Evolutionary conservation across 2,888 invertebrate species (phyloP).

Genomic region (Athripsodes cinereus): DNA sequence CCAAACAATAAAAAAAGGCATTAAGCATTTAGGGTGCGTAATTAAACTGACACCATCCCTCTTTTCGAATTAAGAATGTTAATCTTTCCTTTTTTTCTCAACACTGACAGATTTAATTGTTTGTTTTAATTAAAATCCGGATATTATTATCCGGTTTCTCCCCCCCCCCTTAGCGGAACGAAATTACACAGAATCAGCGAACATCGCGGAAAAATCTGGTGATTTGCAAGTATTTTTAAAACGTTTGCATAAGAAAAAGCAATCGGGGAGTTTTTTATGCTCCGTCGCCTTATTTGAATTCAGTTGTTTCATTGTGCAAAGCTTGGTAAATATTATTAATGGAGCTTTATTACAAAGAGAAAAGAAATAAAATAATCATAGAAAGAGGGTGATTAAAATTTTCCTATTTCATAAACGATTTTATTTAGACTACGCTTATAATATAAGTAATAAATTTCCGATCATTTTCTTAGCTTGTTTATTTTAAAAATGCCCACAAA

Average conservation of each 20-base stretch:
- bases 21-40: slow-evolving; percentile 24
- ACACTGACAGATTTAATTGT: slow-evolving; percentile 26
- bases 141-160: slow-evolving; percentile 5
- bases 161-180: slow-evolving; percentile 9
- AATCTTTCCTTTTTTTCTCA: slow-evolving; percentile 23
- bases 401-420: no score
- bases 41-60: slow-evolving; percentile 26
- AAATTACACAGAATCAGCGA: slow-evolving; percentile 10
- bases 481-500: no score
- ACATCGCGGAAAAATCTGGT: slow-evolving; percentile 6
- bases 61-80: slow-evolving; percentile 23
- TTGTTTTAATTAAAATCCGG: slow-evolving; percentile 28
- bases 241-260: slow-evolving; percentile 10
- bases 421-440: no score
- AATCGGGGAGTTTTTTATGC: slow-evolving; percentile 11
- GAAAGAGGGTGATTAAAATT: no score
- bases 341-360: no score
- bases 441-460: no score
- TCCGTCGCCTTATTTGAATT: slow-evolving; percentile 4
- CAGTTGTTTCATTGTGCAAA: no score
- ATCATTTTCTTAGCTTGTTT: no score
- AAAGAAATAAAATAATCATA: no score
- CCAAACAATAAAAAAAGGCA: slow-evolving; percentile 15
- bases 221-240: slow-evolving; percentile 9
- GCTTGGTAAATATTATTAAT: no score